Evolutionary conservation across 2,797 vertebrate genomes (phyloP).

Genomic region (Thalassophryne amazonica): DNA sequence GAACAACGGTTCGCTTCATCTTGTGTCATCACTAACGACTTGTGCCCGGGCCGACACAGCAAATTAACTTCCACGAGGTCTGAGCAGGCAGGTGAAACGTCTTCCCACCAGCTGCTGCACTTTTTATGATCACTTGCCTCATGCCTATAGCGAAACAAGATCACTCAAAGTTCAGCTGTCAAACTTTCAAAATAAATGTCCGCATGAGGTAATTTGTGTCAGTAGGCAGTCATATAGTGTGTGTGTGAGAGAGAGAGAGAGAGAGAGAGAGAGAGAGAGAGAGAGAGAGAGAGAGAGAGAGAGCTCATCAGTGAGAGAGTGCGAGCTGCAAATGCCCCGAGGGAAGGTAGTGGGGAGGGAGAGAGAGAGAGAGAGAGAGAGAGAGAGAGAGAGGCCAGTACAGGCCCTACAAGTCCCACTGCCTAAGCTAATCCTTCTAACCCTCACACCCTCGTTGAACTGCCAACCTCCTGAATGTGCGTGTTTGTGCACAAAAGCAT

Average conservation of each 20-base stretch:
- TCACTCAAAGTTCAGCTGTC: constrained; percentile 76
- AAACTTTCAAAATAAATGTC: constrained; percentile 75
- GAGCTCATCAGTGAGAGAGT: constrained; percentile 66
- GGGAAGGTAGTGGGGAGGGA: constrained; percentile 60
- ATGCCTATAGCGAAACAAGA: constrained; percentile 69
- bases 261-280: not conserved
- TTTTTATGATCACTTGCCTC: constrained; percentile 60
- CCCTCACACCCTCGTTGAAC: constrained; percentile 70
- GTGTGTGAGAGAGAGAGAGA: not conserved
- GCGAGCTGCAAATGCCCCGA: constrained; percentile 70
- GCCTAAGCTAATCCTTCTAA: constrained; percentile 65
- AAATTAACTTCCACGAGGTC: constrained; percentile 49
- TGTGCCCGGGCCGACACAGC: constrained; percentile 23
- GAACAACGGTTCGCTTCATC: constrained; percentile 16
- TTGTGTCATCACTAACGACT: constrained; percentile 24
- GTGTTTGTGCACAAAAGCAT: constrained; percentile 7
- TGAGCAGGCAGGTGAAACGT: constrained; percentile 59
- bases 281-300: constrained; percentile 10
- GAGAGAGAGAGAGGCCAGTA: constrained; percentile 69
- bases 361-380: constrained; percentile 68
- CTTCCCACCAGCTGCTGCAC: constrained; percentile 62
- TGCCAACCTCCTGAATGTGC: constrained; percentile 55
- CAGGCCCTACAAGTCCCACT: constrained; percentile 70
- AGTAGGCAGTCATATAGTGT: constrained; percentile 47
- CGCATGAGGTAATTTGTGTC: constrained; percentile 74